Base-by-base conservation (phyloP, 1,140 invertebrate species). In the Nasonia longicornis region DNA sequence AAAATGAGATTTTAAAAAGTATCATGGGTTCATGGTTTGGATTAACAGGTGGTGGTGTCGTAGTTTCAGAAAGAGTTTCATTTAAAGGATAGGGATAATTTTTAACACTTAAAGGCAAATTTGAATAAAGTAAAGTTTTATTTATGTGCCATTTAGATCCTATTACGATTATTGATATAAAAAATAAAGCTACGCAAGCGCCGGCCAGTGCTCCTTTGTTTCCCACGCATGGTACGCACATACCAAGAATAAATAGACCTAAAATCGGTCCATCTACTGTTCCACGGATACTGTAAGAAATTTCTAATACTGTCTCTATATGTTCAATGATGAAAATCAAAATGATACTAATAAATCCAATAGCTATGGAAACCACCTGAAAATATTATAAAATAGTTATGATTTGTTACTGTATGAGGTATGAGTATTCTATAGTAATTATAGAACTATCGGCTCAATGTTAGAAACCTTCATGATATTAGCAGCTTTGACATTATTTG, bases 1-100 rank as follows among this genome's bases (percentile, higher is more conserved):
- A 91, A 84, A 94, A 94, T 3, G 93, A 93, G 71, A 94, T 91
- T 31, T 87, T 87, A 84, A 90, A 93, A 26, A 91, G 78, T 42
- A 84, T 77, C 20, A 85, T 85, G 2, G 86, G 83, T n/a, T 85
- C 79, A 10, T 87, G 86, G 83, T 26, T 76, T 42, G 82, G 74
- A 29, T 16, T 22, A 2, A 2, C 3, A 16, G 73, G 73, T 20
- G 20, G 38, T 16, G 2, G 12, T 3, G 45, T 52, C 2, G 70
- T 78, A 3, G 80, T 83, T 10, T 78, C 72, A 0, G 29, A 42
- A 0, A 84, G 84, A 2, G 69, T 77, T 6, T 83, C 76, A 20
- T 87, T 86, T 0, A 79, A 70, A 1, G 58, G 79, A 73, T 82
- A 76, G 2, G 69, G 29, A 48, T 92, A 93, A 29, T 89, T 89